Conservation (phyloP, 2,113 vertebrate genomes). For the Oreochromis aureus region DNA sequence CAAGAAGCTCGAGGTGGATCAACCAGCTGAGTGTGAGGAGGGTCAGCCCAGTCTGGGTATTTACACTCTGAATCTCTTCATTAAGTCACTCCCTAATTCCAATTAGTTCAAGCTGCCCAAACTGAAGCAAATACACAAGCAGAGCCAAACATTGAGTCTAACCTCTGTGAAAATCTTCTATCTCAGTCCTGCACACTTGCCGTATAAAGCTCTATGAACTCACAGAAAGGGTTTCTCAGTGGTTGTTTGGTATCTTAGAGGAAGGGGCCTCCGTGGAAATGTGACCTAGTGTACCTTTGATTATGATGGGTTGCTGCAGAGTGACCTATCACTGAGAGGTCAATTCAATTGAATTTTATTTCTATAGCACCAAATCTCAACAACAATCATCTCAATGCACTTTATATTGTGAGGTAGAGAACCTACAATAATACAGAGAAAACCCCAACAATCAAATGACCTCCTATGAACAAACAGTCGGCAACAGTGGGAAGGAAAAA, state of each 20-base stretch:
- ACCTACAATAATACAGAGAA: not conserved
- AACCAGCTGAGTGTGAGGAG: not conserved
- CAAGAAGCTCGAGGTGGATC: not conserved
- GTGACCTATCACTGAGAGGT: not conserved
- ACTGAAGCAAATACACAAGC: not conserved
- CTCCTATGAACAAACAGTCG: not conserved
- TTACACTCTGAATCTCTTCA: conserved; percentile 3
- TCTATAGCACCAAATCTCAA: not conserved
- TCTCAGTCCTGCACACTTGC: not conserved
- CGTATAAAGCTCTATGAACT: not conserved
- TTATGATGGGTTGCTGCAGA: not conserved
- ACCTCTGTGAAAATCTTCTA: not conserved
- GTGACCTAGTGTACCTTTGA: not conserved
- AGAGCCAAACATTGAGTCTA: not conserved
- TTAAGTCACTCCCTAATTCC: conserved; percentile 14
- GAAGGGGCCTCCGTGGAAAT: not conserved
- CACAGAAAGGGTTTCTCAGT: not conserved
- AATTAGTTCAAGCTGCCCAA: conserved; percentile 10
- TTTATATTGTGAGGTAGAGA: not conserved
- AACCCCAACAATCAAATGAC: not conserved
- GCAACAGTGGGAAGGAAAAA: not conserved
- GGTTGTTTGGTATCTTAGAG: not conserved
- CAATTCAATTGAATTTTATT: not conserved
- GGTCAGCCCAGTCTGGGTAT: not conserved
- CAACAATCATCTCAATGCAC: not conserved